A percentile compares a stretch with the other conserved stretches of the same genome.
Evolutionary conservation across 2,113 vertebrate species (phyloP).

Genomic region (Saccopteryx bilineata): DNA sequence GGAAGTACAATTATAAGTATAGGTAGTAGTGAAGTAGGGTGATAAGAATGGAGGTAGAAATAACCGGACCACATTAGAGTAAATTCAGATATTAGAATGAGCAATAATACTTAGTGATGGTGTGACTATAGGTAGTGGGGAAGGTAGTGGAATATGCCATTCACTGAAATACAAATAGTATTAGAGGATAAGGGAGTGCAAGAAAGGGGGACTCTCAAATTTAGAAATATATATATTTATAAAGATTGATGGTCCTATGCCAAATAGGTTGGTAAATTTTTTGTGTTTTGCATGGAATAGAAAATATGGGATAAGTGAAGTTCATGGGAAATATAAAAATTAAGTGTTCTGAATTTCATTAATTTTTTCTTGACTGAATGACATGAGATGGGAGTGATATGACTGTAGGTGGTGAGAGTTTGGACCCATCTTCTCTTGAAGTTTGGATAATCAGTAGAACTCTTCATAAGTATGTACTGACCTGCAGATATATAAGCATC

Average conservation of each 20-base stretch:
- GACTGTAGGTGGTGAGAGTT: no score
- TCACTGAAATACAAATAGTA: background rate
- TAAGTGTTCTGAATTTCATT: background rate
- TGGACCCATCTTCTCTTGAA: background rate
- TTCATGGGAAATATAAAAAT: background rate
- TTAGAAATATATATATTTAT: background rate
- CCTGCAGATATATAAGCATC: background rate
- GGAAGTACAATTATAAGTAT: background rate
- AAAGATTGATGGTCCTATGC: background rate
- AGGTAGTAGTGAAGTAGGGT: background rate
- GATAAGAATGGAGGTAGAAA: background rate
- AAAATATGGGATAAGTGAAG: background rate
- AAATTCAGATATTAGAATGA: background rate
- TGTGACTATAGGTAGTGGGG: accelerated
- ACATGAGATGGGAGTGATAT: background rate
- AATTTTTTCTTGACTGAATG: background rate
- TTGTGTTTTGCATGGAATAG: background rate
- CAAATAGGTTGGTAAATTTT: background rate
- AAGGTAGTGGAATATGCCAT: background rate
- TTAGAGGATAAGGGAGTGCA: background rate
- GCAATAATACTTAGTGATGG: background rate
- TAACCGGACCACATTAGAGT: background rate
- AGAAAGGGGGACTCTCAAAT: background rate
- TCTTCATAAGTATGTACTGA: background rate
- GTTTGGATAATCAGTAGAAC: background rate